Conservation (phyloP, 2,113 vertebrate species). For the Boulengeromyrus knoepffleri region DNA sequence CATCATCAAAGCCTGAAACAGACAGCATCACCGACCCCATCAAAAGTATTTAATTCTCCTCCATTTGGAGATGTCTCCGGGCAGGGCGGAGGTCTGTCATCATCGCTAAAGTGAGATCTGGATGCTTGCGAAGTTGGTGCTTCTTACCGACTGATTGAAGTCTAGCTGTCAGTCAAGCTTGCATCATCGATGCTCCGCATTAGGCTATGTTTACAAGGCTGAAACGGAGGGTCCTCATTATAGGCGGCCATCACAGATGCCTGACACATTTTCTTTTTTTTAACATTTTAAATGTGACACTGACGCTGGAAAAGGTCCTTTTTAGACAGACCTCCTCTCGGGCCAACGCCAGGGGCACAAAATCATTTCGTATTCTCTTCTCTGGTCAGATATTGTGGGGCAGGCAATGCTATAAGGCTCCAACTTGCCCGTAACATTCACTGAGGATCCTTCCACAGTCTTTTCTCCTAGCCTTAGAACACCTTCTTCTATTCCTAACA, state of each 20-base stretch:
- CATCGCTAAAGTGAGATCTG: not conserved
- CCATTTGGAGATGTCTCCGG: conserved; percentile 26
- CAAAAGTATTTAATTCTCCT: conserved; percentile 11
- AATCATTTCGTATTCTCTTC: not conserved
- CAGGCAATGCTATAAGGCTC: not conserved
- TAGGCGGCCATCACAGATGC: not conserved
- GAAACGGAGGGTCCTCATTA: not conserved
- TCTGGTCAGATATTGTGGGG: not conserved
- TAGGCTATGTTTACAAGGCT: not conserved
- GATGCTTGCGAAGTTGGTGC: not conserved
- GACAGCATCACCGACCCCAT: not conserved
- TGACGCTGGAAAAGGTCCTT: not conserved
- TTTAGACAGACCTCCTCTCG: not conserved
- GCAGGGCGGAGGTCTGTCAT: not conserved
- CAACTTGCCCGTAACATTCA: not conserved
- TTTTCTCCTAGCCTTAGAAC: not conserved
- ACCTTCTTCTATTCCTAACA: not conserved
- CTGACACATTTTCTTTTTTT: not conserved
- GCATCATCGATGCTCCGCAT: not conserved
- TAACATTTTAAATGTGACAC: not conserved
- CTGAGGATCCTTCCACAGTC: not conserved
- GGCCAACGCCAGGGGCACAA: not conserved
- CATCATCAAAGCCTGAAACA: not conserved
- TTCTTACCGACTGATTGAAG: not conserved
- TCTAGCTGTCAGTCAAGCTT: not conserved